Evolutionary conservation across 2,797 vertebrate species (phyloP).

Genomic region (Clangula hyemalis): DNA sequence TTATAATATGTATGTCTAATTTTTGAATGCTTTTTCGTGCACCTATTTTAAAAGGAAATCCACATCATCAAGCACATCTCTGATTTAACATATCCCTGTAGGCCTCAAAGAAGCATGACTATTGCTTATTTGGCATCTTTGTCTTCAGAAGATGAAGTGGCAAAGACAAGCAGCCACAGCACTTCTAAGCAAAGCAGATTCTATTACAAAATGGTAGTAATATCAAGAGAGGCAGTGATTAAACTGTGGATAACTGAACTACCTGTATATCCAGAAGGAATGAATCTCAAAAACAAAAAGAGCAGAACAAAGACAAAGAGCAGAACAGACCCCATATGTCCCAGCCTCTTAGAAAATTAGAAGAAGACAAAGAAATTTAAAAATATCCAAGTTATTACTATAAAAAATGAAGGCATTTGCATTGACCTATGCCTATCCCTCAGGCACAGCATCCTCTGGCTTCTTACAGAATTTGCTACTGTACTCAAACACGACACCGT

Average conservation of each 20-base stretch:
- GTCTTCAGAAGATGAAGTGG: background rate
- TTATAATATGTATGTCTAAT: background rate
- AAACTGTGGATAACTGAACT: constrained; percentile 11
- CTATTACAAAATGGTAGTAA: background rate
- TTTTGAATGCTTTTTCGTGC: background rate
- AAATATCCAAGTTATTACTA: constrained; percentile 33
- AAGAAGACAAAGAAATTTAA: constrained; percentile 31
- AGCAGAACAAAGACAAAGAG: background rate
- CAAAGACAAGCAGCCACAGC: background rate
- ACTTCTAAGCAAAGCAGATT: constrained; percentile 9
- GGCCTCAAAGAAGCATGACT: background rate
- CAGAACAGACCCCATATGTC: background rate
- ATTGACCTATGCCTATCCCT: background rate
- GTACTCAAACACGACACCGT: background rate
- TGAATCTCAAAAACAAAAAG: constrained; percentile 22
- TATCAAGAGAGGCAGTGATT: background rate
- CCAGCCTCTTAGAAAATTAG: constrained; percentile 21
- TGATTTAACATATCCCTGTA: background rate
- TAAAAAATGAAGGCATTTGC: background rate
- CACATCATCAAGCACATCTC: background rate
- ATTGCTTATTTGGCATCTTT: constrained; percentile 11
- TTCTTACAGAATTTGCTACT: background rate
- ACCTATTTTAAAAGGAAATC: constrained; percentile 38
- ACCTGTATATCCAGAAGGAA: constrained; percentile 13
- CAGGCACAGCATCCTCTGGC: background rate